phyloP scores from a whole-genome alignment of 2,113 vertebrate genomes.

The Alouatta palliata region DNA sequence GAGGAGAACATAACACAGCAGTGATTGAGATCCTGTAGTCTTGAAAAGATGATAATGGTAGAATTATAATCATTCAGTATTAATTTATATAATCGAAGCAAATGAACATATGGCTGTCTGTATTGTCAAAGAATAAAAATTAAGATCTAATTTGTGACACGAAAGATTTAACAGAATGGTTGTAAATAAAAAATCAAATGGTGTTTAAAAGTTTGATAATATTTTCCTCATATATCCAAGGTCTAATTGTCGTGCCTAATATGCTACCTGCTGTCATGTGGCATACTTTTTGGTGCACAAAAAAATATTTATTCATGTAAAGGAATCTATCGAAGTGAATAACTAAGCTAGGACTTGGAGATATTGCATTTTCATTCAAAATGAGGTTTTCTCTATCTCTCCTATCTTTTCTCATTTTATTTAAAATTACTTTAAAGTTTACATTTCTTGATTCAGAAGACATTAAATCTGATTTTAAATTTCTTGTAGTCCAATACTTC shows the following conservation, averaged over 20 bases:
- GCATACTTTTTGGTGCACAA: neutral
- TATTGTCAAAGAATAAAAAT: slow-evolving; percentile 23
- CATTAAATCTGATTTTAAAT: neutral
- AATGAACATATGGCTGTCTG: neutral
- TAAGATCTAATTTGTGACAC: neutral
- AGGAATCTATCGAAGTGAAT: neutral
- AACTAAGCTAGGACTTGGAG: neutral
- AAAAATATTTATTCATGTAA: neutral
- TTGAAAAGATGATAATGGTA: slow-evolving; percentile 16
- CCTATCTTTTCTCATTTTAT: neutral
- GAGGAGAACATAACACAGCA: neutral
- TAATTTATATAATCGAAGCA: slow-evolving; percentile 17
- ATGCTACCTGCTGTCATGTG: neutral
- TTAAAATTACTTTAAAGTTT: slow-evolving; percentile 13
- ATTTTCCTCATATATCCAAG: neutral
- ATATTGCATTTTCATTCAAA: slow-evolving; percentile 29
- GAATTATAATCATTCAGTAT: slow-evolving; percentile 23
- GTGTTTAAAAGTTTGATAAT: neutral
- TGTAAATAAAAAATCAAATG: neutral
- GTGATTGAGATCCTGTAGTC: neutral
- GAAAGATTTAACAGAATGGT: neutral
- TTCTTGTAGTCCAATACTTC: neutral
- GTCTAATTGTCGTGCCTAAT: neutral
- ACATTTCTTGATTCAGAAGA: neutral
- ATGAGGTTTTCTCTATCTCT: neutral